phyloP scores from a whole-genome alignment of 92 coral and sea anemone genomes.

The Palythoa grandis region DNA sequence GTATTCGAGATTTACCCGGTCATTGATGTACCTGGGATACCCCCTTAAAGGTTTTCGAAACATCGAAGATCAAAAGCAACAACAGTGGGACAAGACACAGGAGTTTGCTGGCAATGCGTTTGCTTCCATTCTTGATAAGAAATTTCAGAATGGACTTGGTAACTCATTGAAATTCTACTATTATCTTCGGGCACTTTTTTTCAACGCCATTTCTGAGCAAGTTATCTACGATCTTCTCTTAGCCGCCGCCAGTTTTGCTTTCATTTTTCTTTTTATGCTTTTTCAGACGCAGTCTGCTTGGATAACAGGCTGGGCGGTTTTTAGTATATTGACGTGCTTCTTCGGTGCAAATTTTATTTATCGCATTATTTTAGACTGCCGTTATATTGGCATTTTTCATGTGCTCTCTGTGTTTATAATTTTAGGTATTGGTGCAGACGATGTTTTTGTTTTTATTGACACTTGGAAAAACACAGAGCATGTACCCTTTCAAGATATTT shows the following conservation, averaged over 20 bases:
- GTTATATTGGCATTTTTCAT: slow-evolving; percentile 93
- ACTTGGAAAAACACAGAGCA: slow-evolving; percentile 85
- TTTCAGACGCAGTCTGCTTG: slow-evolving; percentile 90
- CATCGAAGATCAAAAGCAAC: slow-evolving; percentile 77
- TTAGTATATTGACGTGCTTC: slow-evolving; percentile 88
- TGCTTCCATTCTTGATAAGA: slow-evolving; percentile 67
- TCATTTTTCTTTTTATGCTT: slow-evolving; percentile 87
- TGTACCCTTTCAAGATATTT: slow-evolving; percentile 65
- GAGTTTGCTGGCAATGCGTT: slow-evolving; percentile 75
- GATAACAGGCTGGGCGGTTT: slow-evolving; percentile 97
- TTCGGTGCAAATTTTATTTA: slow-evolving; percentile 89
- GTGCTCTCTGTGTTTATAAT: slow-evolving; percentile 95
- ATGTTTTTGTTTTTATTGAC: slow-evolving; percentile 94
- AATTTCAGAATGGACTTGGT: slow-evolving; percentile 78
- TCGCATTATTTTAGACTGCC: slow-evolving; percentile 86
- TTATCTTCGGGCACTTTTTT: slow-evolving; percentile 83
- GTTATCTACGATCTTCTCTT: slow-evolving; percentile 89
- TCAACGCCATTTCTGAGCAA: slow-evolving; percentile 89
- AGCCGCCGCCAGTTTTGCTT: slow-evolving; percentile 94
- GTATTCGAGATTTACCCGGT: slow-evolving; percentile 74
- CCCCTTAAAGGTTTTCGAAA: slow-evolving; percentile 85
- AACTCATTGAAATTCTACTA: slow-evolving; percentile 69
- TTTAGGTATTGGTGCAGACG: slow-evolving; percentile 95
- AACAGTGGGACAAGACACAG: slow-evolving; percentile 76
- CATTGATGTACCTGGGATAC: slow-evolving; percentile 80